Evolutionary conservation across 2,888 invertebrate genomes (phyloP), one percentile per base, ranked within the genome.

Genomic region (Apodemia zela): DNA sequence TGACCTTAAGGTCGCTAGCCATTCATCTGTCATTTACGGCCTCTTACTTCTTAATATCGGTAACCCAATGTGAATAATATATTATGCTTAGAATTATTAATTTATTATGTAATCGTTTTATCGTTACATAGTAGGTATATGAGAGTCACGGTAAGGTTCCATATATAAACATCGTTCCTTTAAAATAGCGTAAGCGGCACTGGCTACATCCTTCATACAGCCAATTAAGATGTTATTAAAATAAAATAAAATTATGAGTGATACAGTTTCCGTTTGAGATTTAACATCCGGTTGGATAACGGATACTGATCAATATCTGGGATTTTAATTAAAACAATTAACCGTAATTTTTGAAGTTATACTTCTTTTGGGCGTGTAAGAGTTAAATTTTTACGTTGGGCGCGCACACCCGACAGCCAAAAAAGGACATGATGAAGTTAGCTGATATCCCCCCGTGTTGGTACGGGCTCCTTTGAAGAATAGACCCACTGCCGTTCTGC

Each of bases 1-100:
- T 62, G 58, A 62, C 62, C 62, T 62, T 62, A 45, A 58, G 45
- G 45, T 42, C 29, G 58, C 47, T 45, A 59, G 54, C 62, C 62
- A 59, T 62, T 62, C 62, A 62, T 62, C 62, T 62, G 62, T 62
- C 62, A 62, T 62, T 33, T n/a, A 45, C 35, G 42, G 59, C 62
- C 62, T 62, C 62, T 59, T 59, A 59, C 62, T 62, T 33, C 47
- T 45, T 58, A 47, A 47, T 29, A 60, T 62, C 58, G 58, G 45
- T 29, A 33, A 45, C 42, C 62, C 45, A 58, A 29, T 59, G 59
- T 58, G 62, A 62, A 60, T 35, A 58, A 42, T 13, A 42, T 42
- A 42, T 42, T 42, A 42, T 42, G 62, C 45, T 62, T 59, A 29
- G 62, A 62, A 62, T 62, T 21, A 61, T 38, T 60, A 65, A 57